These are phyloP conservation scores for Pachycephala philippinensis DNA, from an alignment of 2,113 vertebrate genomes.

Conservation along the genomic window DNA sequence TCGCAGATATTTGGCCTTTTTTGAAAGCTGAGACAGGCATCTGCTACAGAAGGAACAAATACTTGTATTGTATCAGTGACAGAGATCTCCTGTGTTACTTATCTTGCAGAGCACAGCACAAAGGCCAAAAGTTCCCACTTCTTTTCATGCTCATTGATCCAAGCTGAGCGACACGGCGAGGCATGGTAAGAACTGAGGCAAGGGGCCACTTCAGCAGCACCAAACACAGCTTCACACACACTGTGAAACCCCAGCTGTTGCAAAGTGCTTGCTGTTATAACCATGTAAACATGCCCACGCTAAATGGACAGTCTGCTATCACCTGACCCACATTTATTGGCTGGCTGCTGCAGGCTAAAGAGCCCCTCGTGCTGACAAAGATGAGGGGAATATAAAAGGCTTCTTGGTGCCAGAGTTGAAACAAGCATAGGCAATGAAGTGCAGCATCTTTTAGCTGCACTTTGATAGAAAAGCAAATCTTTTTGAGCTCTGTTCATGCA, in stretches of 20 bases:
- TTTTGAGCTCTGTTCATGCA: not conserved
- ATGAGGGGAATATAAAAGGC: not conserved
- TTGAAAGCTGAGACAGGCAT: not conserved
- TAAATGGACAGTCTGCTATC: not conserved
- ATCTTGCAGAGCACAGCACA: not conserved
- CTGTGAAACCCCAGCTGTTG: not conserved
- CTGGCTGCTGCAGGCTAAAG: not conserved
- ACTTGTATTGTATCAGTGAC: constrained; percentile 26
- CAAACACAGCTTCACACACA: not conserved
- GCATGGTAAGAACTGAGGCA: not conserved
- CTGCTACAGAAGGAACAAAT: constrained; percentile 23
- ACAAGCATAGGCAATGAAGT: not conserved
- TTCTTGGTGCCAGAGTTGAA: not conserved
- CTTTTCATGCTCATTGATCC: not conserved
- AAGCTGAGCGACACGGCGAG: rapidly evolving
- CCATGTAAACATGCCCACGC: not conserved
- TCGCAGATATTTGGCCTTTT: not conserved
- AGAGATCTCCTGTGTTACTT: constrained; percentile 37
- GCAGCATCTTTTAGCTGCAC: not conserved
- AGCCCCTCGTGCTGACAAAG: not conserved
- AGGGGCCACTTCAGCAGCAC: not conserved
- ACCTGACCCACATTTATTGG: not conserved
- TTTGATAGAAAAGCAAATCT: not conserved
- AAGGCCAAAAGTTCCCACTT: not conserved
- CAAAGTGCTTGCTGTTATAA: not conserved